A percentile compares a stretch with the other conserved stretches of the same genome.
Evolutionary conservation across 1,140 invertebrate species (phyloP).

Genomic region (Colletes latitarsis): DNA sequence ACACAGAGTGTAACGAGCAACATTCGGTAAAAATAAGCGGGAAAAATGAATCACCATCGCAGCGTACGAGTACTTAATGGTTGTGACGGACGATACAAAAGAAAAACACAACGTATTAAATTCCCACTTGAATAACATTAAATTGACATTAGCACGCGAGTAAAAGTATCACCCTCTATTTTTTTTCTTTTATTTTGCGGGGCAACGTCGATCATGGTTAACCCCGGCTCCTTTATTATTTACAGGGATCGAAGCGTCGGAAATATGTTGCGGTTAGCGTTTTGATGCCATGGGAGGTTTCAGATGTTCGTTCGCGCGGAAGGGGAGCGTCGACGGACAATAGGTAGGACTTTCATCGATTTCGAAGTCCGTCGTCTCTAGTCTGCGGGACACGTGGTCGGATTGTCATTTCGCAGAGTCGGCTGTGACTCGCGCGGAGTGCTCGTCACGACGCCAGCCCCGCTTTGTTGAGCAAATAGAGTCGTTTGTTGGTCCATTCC

Average conservation of each 20-base stretch:
- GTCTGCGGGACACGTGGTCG: constrained; percentile 9
- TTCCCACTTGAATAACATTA: too few species aligned
- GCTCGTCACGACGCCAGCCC: not conserved
- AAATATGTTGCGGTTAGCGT: not conserved
- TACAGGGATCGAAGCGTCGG: not conserved
- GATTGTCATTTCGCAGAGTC: not conserved
- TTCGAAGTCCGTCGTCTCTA: not conserved
- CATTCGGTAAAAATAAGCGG: too few species aligned
- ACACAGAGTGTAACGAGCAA: too few species aligned
- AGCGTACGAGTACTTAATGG: too few species aligned
- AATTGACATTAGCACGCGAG: too few species aligned
- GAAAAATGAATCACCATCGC: too few species aligned
- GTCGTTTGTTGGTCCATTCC: constrained; percentile 66
- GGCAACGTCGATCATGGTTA: too few species aligned
- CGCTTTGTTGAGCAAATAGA: constrained; percentile 68
- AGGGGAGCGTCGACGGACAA: not conserved
- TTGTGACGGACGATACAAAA: too few species aligned
- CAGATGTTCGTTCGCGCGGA: not conserved
- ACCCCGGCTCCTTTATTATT: too few species aligned
- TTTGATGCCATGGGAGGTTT: not conserved
- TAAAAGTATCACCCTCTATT: too few species aligned
- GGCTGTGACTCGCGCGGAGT: constrained; percentile 3
- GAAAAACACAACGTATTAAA: too few species aligned
- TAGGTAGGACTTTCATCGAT: not conserved
- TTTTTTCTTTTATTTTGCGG: too few species aligned